Conservation (phyloP, 2,888 invertebrate species). For the Metallyticus violacea region DNA sequence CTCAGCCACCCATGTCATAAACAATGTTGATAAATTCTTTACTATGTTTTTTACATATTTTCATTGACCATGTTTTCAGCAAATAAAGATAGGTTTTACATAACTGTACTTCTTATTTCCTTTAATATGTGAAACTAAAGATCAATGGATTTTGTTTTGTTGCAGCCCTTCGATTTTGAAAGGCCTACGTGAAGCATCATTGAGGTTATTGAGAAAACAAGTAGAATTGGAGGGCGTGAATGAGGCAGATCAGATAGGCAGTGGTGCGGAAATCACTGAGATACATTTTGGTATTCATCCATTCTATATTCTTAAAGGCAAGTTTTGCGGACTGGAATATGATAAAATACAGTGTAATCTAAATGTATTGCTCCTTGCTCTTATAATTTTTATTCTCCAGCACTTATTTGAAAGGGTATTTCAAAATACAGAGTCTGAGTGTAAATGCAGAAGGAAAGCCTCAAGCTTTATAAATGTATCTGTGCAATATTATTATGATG, state of each 20-base stretch:
- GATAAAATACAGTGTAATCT: neutral
- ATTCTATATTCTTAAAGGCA: conserved; percentile 58
- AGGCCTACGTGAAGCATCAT: conserved; percentile 50
- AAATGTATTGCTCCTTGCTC: too few relatives aligned
- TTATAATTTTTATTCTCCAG: too few relatives aligned
- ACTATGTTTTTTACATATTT: too few relatives aligned
- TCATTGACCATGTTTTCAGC: too few relatives aligned
- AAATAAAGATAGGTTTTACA: too few relatives aligned
- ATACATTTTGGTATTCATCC: conserved; percentile 71
- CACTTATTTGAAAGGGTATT: too few relatives aligned
- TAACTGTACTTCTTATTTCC: too few relatives aligned
- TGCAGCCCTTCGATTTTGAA: conserved; percentile 42
- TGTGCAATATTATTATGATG: neutral
- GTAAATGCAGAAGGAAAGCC: neutral
- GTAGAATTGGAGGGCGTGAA: conserved; percentile 42
- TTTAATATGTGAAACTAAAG: neutral
- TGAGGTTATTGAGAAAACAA: conserved; percentile 56
- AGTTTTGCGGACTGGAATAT: neutral
- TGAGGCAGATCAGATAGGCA: conserved; percentile 40
- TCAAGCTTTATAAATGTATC: neutral
- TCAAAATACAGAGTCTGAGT: too few relatives aligned
- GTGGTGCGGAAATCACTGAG: conserved; percentile 46
- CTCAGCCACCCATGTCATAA: too few relatives aligned
- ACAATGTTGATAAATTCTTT: too few relatives aligned
- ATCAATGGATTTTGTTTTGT: conserved; percentile 31